phyloP scores from a whole-genome alignment of 2,797 vertebrate genomes.

The Peromyscus attwateri region DNA sequence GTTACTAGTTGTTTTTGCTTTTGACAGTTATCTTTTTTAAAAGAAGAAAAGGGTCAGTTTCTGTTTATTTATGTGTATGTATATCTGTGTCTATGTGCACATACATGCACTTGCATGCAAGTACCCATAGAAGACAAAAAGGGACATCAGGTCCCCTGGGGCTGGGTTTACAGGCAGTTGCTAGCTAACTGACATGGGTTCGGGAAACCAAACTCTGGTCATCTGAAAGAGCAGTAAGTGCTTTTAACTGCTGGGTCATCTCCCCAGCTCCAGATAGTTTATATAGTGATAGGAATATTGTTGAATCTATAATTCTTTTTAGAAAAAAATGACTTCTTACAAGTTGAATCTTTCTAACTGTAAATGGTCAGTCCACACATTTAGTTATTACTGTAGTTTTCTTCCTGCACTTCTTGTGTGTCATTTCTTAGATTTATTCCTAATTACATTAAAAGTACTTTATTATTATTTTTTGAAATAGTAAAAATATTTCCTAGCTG shows the following conservation, averaged over 20 bases:
- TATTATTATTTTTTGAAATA: neutral
- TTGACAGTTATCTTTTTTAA: neutral
- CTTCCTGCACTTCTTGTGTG: neutral
- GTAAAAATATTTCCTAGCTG: neutral
- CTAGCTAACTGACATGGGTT: neutral
- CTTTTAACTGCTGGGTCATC: neutral
- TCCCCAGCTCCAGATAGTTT: neutral
- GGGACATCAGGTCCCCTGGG: neutral
- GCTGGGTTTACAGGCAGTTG: neutral
- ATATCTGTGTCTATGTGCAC: neutral
- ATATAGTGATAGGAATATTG: neutral
- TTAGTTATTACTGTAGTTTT: constrained; percentile 22
- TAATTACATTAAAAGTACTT: neutral
- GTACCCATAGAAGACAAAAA: neutral
- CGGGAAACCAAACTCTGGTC: neutral
- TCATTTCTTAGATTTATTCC: neutral
- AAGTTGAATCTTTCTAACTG: neutral
- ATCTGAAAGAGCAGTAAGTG: neutral
- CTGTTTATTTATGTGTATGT: neutral
- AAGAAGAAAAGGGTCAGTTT: neutral
- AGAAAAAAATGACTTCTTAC: neutral
- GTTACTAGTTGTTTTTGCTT: neutral
- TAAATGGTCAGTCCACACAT: neutral
- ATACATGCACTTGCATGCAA: neutral
- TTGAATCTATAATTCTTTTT: neutral